phyloP scores from a whole-genome alignment of 2,888 invertebrate species.

The Drymonia ruficornis region DNA sequence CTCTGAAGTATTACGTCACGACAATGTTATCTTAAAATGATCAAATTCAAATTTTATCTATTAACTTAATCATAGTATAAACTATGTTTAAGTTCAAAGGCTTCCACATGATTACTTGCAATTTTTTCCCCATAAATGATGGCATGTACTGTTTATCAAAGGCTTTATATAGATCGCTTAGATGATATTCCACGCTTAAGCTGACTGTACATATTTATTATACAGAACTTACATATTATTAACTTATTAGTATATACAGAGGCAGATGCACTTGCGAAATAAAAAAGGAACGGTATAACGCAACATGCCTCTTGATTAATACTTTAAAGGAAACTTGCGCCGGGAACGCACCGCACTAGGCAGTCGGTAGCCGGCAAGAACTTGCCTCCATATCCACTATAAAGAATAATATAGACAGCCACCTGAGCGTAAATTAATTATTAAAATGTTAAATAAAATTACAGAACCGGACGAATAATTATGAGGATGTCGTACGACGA shows the following conservation, averaged over 20 bases:
- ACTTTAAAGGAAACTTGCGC: constrained; percentile 75
- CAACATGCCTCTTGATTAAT: constrained; percentile 71
- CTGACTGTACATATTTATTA: constrained; percentile 1
- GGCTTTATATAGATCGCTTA: too few relatives aligned
- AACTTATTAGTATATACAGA: constrained; percentile 42
- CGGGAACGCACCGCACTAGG: constrained; percentile 52
- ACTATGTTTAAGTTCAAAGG: background rate
- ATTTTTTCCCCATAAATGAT: too few relatives aligned
- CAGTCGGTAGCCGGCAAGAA: constrained; percentile 38
- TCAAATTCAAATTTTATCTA: background rate
- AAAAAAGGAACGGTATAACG: constrained; percentile 55
- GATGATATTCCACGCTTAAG: background rate
- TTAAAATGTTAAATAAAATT: constrained; percentile 22
- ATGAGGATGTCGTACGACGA: constrained; percentile 9
- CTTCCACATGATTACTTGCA: background rate
- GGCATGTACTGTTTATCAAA: too few relatives aligned
- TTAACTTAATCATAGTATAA: background rate
- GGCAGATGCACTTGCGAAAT: constrained; percentile 65
- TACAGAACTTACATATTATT: constrained; percentile 20
- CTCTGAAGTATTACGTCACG: background rate
- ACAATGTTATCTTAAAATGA: background rate
- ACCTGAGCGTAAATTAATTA: constrained; percentile 35
- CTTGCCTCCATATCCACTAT: constrained; percentile 23
- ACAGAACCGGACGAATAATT: constrained; percentile 30
- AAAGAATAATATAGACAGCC: constrained; percentile 33